A percentile compares a stretch with the other conserved stretches of the same genome.
Evolutionary conservation across 2,888 invertebrate species (phyloP).

Genomic region (Clusia tigrina): DNA sequence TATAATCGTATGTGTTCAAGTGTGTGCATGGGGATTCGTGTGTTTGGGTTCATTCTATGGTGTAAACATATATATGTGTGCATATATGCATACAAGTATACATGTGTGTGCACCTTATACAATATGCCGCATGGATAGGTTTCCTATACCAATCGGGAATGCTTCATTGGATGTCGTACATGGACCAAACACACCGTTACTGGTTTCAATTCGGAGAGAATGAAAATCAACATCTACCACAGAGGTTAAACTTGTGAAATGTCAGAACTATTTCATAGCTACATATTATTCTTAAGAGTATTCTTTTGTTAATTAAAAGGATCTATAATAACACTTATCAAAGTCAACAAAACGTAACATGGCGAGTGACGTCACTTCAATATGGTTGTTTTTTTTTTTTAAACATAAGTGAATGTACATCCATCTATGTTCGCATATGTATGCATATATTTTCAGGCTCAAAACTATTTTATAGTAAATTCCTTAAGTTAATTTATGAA

Average conservation of each 20-base stretch:
- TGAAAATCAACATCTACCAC: too few species aligned
- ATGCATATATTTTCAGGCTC: conserved; percentile 22
- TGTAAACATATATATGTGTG: conserved; percentile 19
- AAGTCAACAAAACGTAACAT: conserved; percentile 26
- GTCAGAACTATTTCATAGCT: too few species aligned
- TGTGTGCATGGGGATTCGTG: too few species aligned
- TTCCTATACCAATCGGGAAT: background rate
- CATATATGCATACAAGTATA: background rate
- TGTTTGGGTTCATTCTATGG: conserved; percentile 22
- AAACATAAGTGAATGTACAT: background rate
- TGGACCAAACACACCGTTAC: too few species aligned
- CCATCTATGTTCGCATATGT: background rate
- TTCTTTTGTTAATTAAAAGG: conserved; percentile 15
- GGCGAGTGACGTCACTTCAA: background rate
- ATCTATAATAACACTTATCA: conserved; percentile 37
- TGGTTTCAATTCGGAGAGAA: too few species aligned
- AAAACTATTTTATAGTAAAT: conserved; percentile 49
- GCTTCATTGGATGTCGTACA: background rate
- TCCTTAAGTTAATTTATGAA: conserved; percentile 43
- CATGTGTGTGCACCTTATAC: conserved; percentile 16
- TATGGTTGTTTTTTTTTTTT: background rate
- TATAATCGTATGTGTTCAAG: conserved; percentile 32
- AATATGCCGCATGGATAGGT: conserved; percentile 38
- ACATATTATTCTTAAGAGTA: background rate
- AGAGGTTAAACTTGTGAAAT: too few species aligned